Conservation (phyloP, 2,888 invertebrate genomes). For the Eledona agricola region DNA sequence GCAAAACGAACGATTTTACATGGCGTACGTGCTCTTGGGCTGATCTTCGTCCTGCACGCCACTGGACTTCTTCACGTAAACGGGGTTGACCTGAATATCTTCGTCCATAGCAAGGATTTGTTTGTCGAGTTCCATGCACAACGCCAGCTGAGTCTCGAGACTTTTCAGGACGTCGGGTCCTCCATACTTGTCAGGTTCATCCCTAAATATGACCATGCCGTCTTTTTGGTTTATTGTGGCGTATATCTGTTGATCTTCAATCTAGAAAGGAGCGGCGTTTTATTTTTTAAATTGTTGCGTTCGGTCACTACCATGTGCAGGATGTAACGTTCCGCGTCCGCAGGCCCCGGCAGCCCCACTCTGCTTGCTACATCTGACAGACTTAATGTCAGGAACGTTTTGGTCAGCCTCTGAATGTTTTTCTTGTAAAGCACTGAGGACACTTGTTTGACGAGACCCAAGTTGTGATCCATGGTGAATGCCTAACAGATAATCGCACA, state of each 20-base stretch:
- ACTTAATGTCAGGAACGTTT: constrained; percentile 91
- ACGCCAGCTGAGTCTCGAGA: constrained; percentile 85
- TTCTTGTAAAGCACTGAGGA: constrained; percentile 91
- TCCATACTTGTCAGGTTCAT: constrained; percentile 94
- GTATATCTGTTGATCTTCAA: constrained; percentile 96
- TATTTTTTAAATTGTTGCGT: no score
- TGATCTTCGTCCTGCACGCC: constrained; percentile 62
- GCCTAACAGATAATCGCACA: constrained; percentile 53
- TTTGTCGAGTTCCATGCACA: constrained; percentile 88
- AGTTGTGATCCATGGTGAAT: constrained; percentile 80
- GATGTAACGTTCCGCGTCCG: constrained; percentile 92
- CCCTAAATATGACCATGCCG: constrained; percentile 97
- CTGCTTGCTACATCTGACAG: constrained; percentile 89
- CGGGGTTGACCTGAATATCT: constrained; percentile 91
- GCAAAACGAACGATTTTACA: constrained; percentile 50
- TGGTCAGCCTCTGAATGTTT: constrained; percentile 95
- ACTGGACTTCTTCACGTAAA: constrained; percentile 64
- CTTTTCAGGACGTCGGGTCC: constrained; percentile 87
- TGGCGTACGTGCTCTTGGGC: constrained; percentile 61
- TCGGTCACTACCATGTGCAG: constrained; percentile 93
- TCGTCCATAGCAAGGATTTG: constrained; percentile 93
- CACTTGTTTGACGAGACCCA: constrained; percentile 85
- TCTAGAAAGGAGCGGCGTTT: no score
- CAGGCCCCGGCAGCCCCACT: constrained; percentile 84
- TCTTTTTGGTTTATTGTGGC: constrained; percentile 97